Base-by-base conservation (phyloP, 2,888 invertebrate species). In the Cerastis leucographa region DNA sequence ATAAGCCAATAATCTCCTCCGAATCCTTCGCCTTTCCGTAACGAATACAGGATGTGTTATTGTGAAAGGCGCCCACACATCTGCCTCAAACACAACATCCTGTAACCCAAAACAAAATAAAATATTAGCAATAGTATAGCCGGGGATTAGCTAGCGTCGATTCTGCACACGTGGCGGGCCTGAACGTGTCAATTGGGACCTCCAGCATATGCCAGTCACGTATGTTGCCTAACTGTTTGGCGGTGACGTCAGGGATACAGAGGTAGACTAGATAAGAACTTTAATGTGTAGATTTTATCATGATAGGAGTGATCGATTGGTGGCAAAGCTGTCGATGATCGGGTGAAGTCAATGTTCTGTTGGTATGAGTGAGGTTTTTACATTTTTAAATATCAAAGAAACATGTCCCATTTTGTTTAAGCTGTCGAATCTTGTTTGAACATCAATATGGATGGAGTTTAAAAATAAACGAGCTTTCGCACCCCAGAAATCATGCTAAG, bases 191-290 rank as follows among this genome's bases (percentile, higher is more conserved):
- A 94, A 94, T 94, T 94, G 93, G 90, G 90, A 88, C 89, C 85
- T 79, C 85, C 80, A 81, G 88, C 91, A 90, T 88, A 95, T 94
- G 94, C 95, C 86, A 90, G 91, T 93, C 95, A 95, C 95, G 96
- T 95, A 90, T 91, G 94, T 95, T 94, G 93, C 93, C 94, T 93
- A 94, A 94, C 94, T 93, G 93, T 93, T 92, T 90, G 91, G 92
- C 89, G 91, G 92, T 87, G 90, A 91, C 88, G 89, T 87, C 91
- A 90, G 86, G 84, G 92, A 92, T 89, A 89, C 88, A 88, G 85
- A 88, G 78, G 79, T 82, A 79, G 77, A 87, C 90, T 90, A 87
- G 92, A 93, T 91, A 90, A 86, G 90, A 78, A 83, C 81, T 61
- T 61, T 73, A 71, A 72, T 71, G 68, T 84, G 84, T 70, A 69